Evolutionary conservation across 2,797 vertebrate genomes (phyloP).

Genomic region (Chiloscyllium punctatum): DNA sequence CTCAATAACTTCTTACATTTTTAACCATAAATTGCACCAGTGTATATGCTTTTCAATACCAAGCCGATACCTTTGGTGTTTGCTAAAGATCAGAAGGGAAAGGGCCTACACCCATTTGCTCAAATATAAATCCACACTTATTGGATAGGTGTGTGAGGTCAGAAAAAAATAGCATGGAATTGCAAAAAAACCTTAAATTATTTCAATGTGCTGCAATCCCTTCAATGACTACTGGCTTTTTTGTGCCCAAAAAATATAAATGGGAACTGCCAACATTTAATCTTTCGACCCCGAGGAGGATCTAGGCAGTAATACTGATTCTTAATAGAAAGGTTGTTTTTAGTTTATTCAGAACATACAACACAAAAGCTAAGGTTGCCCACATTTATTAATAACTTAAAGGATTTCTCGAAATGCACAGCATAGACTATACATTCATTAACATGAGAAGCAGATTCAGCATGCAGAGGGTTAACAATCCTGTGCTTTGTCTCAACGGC

Average conservation of each 20-base stretch:
- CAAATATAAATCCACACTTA: not conserved
- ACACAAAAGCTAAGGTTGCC: not conserved
- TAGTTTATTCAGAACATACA: not conserved
- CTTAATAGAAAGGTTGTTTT: not conserved
- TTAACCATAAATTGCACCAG: not conserved
- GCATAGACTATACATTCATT: not conserved
- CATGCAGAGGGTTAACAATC: slow-evolving; percentile 25
- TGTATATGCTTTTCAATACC: not conserved
- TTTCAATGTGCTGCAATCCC: not conserved
- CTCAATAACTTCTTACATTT: not conserved
- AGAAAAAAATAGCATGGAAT: not conserved
- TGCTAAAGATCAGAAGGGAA: slow-evolving; percentile 21
- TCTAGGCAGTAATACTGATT: not conserved
- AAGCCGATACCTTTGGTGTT: slow-evolving; percentile 4
- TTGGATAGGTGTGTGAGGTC: not conserved
- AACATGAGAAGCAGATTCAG: slow-evolving; percentile 4
- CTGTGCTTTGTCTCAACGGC: slow-evolving; percentile 35
- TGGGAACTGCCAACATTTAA: not conserved
- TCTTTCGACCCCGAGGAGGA: not conserved
- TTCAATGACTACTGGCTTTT: not conserved
- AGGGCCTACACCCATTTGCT: slow-evolving; percentile 24
- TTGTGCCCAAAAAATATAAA: not conserved
- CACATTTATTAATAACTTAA: not conserved
- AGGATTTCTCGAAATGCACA: not conserved
- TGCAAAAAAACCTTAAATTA: not conserved